phyloP scores from a whole-genome alignment of 2,113 vertebrate genomes.

The Labrus mixtus region DNA sequence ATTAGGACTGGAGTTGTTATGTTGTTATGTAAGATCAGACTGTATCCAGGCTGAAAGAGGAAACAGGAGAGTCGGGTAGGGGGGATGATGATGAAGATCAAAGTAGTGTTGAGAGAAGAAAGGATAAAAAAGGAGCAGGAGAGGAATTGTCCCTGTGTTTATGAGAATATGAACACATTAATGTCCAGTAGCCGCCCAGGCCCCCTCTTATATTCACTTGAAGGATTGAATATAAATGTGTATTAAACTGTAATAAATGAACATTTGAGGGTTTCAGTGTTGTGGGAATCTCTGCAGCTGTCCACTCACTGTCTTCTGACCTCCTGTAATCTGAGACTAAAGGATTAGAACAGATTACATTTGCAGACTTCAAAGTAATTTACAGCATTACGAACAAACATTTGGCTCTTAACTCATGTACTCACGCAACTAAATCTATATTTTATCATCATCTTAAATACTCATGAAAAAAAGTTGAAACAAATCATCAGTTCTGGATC shows the following conservation, averaged over 20 bases:
- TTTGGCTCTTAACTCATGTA: neutral
- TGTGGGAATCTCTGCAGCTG: neutral
- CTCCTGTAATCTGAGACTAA: constrained; percentile 2
- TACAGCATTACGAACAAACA: neutral
- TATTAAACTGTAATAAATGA: neutral
- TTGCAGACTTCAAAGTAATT: neutral
- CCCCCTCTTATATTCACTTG: neutral
- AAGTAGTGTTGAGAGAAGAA: neutral
- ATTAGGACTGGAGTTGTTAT: constrained; percentile 48
- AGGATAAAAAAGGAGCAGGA: neutral
- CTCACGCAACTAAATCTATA: neutral
- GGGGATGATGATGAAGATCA: constrained; percentile 5
- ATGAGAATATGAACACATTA: neutral
- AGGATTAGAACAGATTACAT: constrained; percentile 11
- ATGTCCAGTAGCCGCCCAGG: neutral
- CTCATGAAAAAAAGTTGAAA: too few relatives aligned
- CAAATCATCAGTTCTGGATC: too few relatives aligned
- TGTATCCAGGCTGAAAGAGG: constrained; percentile 53
- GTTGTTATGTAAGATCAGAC: constrained; percentile 58
- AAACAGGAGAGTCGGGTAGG: neutral
- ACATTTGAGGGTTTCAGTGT: neutral
- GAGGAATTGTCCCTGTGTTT: neutral
- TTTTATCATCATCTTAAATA: neutral
- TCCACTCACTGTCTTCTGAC: neutral
- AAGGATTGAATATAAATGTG: neutral